Evolutionary conservation across 1,140 invertebrate genomes (phyloP).

Genomic region (Bombyx mori): ASM3026992v2 NC_085112.1:3766001-3766500

Average conservation of each 20-base stretch:
- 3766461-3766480: constrained; percentile 58
- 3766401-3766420: constrained; percentile 44
- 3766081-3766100: constrained; percentile 4
- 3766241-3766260: constrained; percentile 48
- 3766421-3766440: constrained; percentile 58
- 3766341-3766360: too few species aligned
- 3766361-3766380: too few species aligned
- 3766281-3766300: constrained; percentile 11
- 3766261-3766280: constrained; percentile 47
- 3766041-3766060: neutral
- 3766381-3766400: too few species aligned
- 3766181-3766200: constrained; percentile 11
- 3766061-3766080: constrained; percentile 1
- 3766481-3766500: constrained; percentile 51
- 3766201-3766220: constrained; percentile 10
- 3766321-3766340: too few species aligned
- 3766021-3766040: too few species aligned
- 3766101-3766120: constrained; percentile 7
- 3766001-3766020: too few species aligned
- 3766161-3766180: constrained; percentile 13
- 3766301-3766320: constrained; percentile 3
- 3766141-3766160: constrained; percentile 5
- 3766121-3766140: neutral
- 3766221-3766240: constrained; percentile 28
- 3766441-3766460: constrained; percentile 65